Evolutionary conservation across 1,140 invertebrate species (phyloP).

Genomic region (Glomeris maerens): DNA sequence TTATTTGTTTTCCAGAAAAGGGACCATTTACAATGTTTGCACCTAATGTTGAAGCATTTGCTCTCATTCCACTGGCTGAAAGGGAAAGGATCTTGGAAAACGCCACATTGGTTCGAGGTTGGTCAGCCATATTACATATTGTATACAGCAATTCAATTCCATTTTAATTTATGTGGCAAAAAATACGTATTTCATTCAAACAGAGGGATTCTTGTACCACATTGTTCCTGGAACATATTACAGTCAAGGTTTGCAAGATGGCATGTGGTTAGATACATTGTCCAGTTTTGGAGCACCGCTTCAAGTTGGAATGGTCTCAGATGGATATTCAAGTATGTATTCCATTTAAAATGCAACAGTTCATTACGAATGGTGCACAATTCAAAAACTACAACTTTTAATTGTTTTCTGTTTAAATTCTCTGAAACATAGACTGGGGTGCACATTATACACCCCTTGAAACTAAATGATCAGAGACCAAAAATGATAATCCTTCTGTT

Average conservation of each 20-base stretch:
- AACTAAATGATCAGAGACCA: no score
- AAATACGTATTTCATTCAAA: background rate
- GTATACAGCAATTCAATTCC: background rate
- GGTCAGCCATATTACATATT: background rate
- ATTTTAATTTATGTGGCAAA: conserved; percentile 1
- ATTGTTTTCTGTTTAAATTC: no score
- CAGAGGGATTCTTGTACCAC: conserved; percentile 23
- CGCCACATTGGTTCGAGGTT: conserved; percentile 8
- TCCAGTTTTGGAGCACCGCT: conserved; percentile 16
- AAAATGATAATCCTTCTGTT: no score
- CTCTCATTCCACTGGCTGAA: conserved; percentile 7
- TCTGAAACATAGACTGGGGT: no score
- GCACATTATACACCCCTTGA: no score
- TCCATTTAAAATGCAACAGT: no score
- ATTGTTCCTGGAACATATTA: conserved; percentile 23
- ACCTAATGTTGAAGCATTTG: conserved; percentile 16
- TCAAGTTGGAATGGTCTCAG: conserved; percentile 18
- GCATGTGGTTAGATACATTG: conserved; percentile 22
- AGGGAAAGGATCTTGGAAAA: conserved; percentile 7
- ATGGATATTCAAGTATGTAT: conserved; percentile 21
- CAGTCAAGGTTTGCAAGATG: conserved; percentile 22
- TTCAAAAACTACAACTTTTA: no score
- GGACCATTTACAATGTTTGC: conserved; percentile 17
- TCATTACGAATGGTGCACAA: no score
- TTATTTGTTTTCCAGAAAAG: conserved; percentile 3